Conservation (phyloP, 2,888 invertebrate genomes). For the Cremastinae sp. region DNA sequence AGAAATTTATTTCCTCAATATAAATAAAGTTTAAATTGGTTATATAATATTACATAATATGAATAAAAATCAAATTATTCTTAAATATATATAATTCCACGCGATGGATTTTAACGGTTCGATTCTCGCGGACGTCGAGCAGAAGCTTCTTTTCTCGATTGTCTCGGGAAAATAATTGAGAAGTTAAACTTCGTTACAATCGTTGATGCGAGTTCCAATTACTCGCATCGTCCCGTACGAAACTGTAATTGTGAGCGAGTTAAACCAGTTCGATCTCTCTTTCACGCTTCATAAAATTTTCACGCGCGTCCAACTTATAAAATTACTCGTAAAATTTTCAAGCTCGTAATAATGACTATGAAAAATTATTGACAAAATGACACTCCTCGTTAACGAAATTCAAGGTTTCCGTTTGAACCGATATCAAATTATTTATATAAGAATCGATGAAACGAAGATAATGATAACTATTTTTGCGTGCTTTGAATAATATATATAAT, state of each 20-base stretch:
- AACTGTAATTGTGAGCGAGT: conserved; percentile 13
- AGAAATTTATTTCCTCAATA: no score
- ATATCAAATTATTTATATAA: no score
- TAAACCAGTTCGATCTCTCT: background rate
- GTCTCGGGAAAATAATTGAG: background rate
- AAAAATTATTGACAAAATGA: no score
- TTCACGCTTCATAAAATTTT: background rate
- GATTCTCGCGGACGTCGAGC: no score
- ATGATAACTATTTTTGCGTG: background rate
- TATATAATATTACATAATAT: background rate
- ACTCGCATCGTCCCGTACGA: background rate
- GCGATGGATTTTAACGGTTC: no score
- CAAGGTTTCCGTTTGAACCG: no score
- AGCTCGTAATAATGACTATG: background rate
- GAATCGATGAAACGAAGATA: no score
- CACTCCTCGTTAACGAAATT: no score
- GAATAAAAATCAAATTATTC: background rate
- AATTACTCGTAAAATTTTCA: no score
- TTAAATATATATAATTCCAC: no score
- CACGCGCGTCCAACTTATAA: background rate
- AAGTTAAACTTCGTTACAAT: conserved; percentile 1
- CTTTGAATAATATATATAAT: background rate
- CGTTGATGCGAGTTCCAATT: conserved; percentile 11
- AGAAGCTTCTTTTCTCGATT: background rate
- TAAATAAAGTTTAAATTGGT: background rate